These are phyloP conservation scores for Latrodectus elegans DNA, from an alignment of 2,888 invertebrate species.

Conservation along the genomic window DNA sequence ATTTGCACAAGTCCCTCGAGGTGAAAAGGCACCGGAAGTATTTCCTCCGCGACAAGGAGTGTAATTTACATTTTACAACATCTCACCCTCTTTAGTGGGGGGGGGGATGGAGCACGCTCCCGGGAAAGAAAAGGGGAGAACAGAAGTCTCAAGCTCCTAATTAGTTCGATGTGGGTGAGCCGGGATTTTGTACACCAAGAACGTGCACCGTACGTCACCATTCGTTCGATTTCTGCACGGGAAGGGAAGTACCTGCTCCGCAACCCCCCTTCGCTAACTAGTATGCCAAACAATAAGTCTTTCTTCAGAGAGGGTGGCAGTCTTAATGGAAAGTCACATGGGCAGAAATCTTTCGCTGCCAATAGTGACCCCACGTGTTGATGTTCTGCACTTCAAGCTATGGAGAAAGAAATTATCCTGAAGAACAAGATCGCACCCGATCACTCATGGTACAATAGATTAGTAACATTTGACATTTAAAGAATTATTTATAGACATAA, in stretches of 20 bases:
- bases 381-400: background rate
- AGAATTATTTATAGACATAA: too few relatives aligned
- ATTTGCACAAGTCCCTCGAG: slow-evolving; percentile 23
- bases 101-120: too few relatives aligned
- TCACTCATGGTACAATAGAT: too few relatives aligned
- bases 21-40: background rate
- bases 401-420: too few relatives aligned
- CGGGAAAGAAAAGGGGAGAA: slow-evolving; percentile 3
- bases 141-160: slow-evolving; percentile 42
- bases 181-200: too few relatives aligned
- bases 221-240: background rate
- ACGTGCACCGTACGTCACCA: slow-evolving; percentile 1
- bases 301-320: slow-evolving; percentile 34
- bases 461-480: too few relatives aligned
- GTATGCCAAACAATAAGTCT: background rate
- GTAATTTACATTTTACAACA: slow-evolving; percentile 63
- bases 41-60: slow-evolving; percentile 42
- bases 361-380: slow-evolving; percentile 31
- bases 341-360: slow-evolving; percentile 17
- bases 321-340: slow-evolving; percentile 49
- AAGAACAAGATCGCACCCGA: too few relatives aligned
- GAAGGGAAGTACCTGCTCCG: slow-evolving; percentile 35
- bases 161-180: slow-evolving; percentile 24
- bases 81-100: slow-evolving; percentile 11
- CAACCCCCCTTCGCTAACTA: background rate